Percentiles rank a stretch among this genome's conserved stretches.
These are phyloP conservation scores for Rhizoglyphus robini DNA, from an alignment of 1,140 invertebrate genomes.

Conservation along the genomic window DNA sequence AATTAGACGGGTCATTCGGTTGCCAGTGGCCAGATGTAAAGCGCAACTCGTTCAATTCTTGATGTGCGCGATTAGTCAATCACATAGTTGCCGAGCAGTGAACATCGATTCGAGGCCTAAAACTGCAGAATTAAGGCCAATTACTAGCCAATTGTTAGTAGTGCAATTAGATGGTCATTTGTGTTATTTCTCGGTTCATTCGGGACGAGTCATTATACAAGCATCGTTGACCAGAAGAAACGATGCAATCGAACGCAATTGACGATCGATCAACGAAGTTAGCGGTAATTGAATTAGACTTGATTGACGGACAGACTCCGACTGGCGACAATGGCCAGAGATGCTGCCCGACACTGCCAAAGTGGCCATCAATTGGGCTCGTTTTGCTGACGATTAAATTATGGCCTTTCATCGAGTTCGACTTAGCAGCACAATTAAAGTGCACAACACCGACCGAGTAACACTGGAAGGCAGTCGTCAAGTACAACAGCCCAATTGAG, in stretches of 20 bases:
- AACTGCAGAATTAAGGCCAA: too few relatives aligned
- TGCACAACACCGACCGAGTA: too few relatives aligned
- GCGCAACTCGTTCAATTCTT: neutral
- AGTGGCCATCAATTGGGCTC: too few relatives aligned
- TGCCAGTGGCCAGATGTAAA: neutral
- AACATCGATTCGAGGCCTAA: too few relatives aligned
- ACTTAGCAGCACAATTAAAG: too few relatives aligned
- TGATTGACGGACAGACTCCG: neutral
- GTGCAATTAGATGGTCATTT: neutral
- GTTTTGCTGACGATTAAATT: slow-evolving; percentile 14
- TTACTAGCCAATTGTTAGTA: neutral
- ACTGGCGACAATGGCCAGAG: neutral
- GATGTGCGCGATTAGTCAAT: neutral
- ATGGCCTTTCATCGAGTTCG: slow-evolving; percentile 14
- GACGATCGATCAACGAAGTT: too few relatives aligned
- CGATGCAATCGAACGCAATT: too few relatives aligned
- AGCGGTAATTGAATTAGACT: too few relatives aligned
- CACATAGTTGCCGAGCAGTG: too few relatives aligned
- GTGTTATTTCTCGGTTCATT: neutral
- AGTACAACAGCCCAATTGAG: too few relatives aligned
- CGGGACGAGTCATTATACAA: neutral
- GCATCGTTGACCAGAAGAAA: neutral
- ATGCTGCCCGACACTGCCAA: too few relatives aligned
- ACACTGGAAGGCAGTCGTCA: neutral
- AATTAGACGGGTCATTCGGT: neutral